A percentile compares a stretch with the other conserved stretches of the same genome.
phyloP scores from a whole-genome alignment of 2,113 vertebrate genomes.

The Columba janthina region DNA sequence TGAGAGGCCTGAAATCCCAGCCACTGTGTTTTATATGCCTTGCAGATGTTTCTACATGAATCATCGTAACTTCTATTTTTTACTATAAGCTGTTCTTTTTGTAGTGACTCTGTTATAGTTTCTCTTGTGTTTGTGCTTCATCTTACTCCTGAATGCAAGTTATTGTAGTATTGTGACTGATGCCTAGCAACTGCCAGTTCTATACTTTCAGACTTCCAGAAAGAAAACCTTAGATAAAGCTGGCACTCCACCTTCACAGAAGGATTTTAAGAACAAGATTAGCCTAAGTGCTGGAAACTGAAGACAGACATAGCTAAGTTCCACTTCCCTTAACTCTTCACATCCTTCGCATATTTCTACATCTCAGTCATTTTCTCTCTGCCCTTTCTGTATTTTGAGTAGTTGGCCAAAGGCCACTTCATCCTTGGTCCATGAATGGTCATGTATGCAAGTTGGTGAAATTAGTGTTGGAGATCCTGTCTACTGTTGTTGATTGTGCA shows the following conservation, averaged over 20 bases:
- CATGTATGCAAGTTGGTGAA: neutral
- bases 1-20: neutral
- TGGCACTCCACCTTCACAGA: neutral
- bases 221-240: neutral
- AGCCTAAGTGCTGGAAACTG: neutral
- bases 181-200: constrained; percentile 14
- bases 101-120: neutral
- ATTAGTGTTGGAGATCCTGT: neutral
- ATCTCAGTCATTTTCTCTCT: neutral
- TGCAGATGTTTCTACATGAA: constrained; percentile 23
- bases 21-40: neutral
- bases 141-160: neutral
- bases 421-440: neutral
- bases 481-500: neutral
- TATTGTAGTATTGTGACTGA: constrained; percentile 23
- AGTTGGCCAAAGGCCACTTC: neutral
- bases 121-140: neutral
- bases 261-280: neutral
- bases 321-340: neutral
- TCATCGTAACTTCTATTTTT: neutral
- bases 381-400: neutral
- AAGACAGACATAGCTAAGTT: neutral
- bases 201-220: neutral
- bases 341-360: neutral
- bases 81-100: neutral